Base-by-base conservation (phyloP, 2,797 vertebrate genomes). In the Premnoplex brunnescens region DNA sequence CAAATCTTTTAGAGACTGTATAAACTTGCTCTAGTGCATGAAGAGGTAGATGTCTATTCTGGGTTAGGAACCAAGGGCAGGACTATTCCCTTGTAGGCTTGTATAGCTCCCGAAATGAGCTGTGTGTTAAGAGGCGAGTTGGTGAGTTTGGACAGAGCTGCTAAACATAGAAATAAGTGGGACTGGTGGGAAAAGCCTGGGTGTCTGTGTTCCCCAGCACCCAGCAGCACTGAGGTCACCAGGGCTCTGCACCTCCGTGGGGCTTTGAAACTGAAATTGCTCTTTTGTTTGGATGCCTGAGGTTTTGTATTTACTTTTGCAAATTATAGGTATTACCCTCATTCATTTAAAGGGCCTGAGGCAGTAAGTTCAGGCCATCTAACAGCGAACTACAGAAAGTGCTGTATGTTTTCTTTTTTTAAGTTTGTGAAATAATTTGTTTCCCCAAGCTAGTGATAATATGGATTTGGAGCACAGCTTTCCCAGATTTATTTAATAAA, bases 401-500 rank as follows among this genome's bases (percentile, higher is more conserved):
- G 76, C 73, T 85, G 44, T 14, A 12, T 56, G 49, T 32, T 92
- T 93, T 39, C 43, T 66, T 84, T 30, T 69, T 92, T 77, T 51
- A 78, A 94, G 63, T 92, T 94, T 84, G 81, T 51, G 88, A 84
- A 96, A 94, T 36, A 89, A 94, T 81, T 94, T 88, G 59, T 91
- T 93, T 85, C 80, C 89, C 48, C 81, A 48, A 74, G 92, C 71
- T 58, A 85, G 64, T 37, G 91, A 81, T 76, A 96, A 89, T 93
- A 84, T 88, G 91, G 93, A 96, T 96, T 97, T 97, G 94, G 89
- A 97, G 81, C 87, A 73, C 32, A 94, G 68, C 85, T 91, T 73
- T 74, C 77, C 72, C 58, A 77, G 72, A 91, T 95, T 96, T 97
- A 96, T 96, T 97, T 97, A 97, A 97, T 97, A 92, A 96, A 97